Evolutionary conservation across 2,113 vertebrate genomes (phyloP), one percentile per base, ranked within the genome.

Genomic region (Sinocyclocheilus grahami): DNA sequence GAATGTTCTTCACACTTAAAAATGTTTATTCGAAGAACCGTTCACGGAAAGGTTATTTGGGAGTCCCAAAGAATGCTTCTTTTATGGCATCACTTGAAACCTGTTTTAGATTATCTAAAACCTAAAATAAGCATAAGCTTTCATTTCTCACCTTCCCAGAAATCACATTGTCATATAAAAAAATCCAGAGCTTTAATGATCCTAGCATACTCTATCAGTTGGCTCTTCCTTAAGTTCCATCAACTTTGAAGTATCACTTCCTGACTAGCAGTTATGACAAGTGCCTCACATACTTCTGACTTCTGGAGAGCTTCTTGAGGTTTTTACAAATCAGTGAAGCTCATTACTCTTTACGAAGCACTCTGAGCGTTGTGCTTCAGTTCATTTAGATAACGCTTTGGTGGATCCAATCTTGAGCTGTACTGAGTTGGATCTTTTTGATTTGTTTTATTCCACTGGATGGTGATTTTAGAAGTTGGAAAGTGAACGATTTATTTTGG

Each of bases 271-370:
- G 37, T 83, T 83, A 58, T 78, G 69, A 75, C 42, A 39, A 65
- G 74, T 20, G 55, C 72, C 67, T 81, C 67, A 46, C n/a, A 20
- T 3, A 39, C n/a, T n/a, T 51, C 24, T 30, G 30, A 46, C 53
- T 55, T 79, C 75, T 33, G 80, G 75, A 79, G 63, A 75, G 37
- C 75, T 62, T 72, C 55, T 65, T 58, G 53, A 58, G 9, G 1
- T 81, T 65, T 67, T 78, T 60, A 79, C 76, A 55, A 86, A n/a
- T 78, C 48, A 48, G 27, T 65, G 72, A 55, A 78, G 80, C 84
- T 58, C 55, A 46, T 83, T 79, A 83, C 62, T 75, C 78, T 20
- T 46, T 16, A n/a, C 27, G 16, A 71, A 37, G 42, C 75, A 13
- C 51, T 20, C 37, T 69, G 79, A 60, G 51, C 3, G 85, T 75